Evolutionary conservation across 2,113 vertebrate genomes (phyloP), one percentile per base, ranked within the genome.

Genomic region (Syngnathus typhle): DNA sequence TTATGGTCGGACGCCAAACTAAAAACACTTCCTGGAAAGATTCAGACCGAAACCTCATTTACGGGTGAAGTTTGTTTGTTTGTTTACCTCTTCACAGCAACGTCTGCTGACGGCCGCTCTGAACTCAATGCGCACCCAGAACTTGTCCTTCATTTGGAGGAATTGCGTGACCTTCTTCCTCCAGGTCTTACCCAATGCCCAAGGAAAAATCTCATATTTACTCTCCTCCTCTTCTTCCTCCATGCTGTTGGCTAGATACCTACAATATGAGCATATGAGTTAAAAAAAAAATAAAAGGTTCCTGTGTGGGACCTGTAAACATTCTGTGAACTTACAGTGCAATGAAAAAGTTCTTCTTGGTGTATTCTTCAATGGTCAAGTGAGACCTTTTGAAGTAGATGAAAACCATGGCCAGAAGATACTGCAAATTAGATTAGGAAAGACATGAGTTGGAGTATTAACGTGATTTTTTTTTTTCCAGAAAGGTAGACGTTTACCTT

Each of bases 361-460:
- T 98, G 80, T 97, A 92, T 68, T 99, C 95, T 18, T 77, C 84
- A 71, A 92, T 60, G 82, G 84, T 89, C 86, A 95, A 98, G 80
- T 82, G 83, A 71, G 96, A 95, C 79, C 96, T 93, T 93, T 95
- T 99, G 93, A 98, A 98, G 92, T 99, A 99, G 81, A 98, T 92
- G 77, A 99, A 98, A 61, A 94, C 93, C 95, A 99, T 98, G 80
- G 97, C 96, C 82, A 98, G 90, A 71, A 99, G 94, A 89, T 98
- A 99, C 97, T 99, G 90, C 65, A 36, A 60, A 69, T 44, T 27
- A 21, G 49, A 52, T 52, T 2, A 85, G 61, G 23, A 54, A 65
- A 36, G 65, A 36, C 43, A 39, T 65, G 41, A 32, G 27, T 23
- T 19, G 1, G n/a, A 32, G 61, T 67, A 11, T 16, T 7, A 12